Conservation (phyloP, 2,797 vertebrate species). For the Phyllotis vaccarum region DNA sequence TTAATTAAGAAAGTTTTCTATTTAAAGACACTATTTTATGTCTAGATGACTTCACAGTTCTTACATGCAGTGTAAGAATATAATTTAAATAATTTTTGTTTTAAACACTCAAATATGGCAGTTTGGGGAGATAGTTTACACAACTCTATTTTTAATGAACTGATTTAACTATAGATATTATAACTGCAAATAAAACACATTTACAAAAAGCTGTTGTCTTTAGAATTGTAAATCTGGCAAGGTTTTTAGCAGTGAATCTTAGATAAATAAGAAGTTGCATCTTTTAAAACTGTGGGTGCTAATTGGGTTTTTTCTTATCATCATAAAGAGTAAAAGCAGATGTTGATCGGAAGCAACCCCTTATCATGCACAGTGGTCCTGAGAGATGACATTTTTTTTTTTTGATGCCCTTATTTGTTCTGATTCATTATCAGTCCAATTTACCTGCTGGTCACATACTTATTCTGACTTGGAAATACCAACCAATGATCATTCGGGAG, state of each 20-base stretch:
- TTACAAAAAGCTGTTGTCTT: constrained; percentile 84
- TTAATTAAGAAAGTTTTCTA: constrained; percentile 69
- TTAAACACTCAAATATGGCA: constrained; percentile 72
- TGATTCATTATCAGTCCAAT: constrained; percentile 66
- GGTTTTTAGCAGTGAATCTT: constrained; percentile 77
- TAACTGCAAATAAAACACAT: constrained; percentile 82
- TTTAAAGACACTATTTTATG: constrained; percentile 68
- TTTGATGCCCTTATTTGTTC: constrained; percentile 59
- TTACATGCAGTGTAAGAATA: constrained; percentile 70
- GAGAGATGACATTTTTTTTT: constrained; percentile 76
- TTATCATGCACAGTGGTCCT: constrained; percentile 21
- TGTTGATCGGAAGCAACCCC: constrained; percentile 72
- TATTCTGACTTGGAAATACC: constrained; percentile 73
- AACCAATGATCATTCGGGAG: constrained; percentile 60
- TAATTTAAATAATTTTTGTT: constrained; percentile 81
- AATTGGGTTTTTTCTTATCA: constrained; percentile 81
- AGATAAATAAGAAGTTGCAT: constrained; percentile 74
- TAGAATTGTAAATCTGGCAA: constrained; percentile 83
- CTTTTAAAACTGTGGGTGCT: constrained; percentile 79
- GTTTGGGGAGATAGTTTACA: constrained; percentile 77
- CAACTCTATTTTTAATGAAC: constrained; percentile 83
- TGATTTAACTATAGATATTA: constrained; percentile 82
- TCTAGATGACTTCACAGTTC: constrained; percentile 70
- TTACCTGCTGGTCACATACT: constrained; percentile 74
- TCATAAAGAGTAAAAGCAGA: constrained; percentile 72